Percentiles rank a stretch among this genome's conserved stretches.
These are phyloP conservation scores for Adelges cooleyi DNA, from an alignment of 1,140 invertebrate species.

Conservation along the genomic window DNA sequence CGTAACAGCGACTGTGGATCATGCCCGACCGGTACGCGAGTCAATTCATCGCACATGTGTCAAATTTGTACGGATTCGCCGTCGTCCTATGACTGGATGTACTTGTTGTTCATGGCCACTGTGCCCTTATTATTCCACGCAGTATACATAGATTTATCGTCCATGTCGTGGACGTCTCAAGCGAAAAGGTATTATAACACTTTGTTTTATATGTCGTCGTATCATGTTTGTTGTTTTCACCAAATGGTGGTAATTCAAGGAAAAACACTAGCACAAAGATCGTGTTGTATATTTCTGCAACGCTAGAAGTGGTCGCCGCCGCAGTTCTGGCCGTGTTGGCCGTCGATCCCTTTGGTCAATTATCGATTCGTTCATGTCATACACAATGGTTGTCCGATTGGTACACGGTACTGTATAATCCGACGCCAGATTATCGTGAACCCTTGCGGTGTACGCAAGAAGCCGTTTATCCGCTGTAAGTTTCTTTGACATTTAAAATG, in stretches of 20 bases:
- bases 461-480: slow-evolving; percentile 91
- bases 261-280: slow-evolving; percentile 11
- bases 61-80: slow-evolving; percentile 61
- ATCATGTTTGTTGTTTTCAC: too few relatives aligned
- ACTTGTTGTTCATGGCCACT: slow-evolving; percentile 84
- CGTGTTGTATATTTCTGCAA: slow-evolving; percentile 8
- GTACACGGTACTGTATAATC: slow-evolving; percentile 93
- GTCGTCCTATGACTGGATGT: slow-evolving; percentile 84
- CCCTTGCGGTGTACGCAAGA: slow-evolving; percentile 90
- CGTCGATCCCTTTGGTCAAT: slow-evolving; percentile 20
- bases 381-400: slow-evolving; percentile 47
- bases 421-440: slow-evolving; percentile 77
- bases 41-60: slow-evolving; percentile 55
- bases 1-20: slow-evolving; percentile 68
- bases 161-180: background rate
- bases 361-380: slow-evolving; percentile 8
- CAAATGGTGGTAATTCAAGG: background rate
- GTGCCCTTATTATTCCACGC: slow-evolving; percentile 76
- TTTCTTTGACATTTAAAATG: slow-evolving; percentile 33
- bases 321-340: background rate
- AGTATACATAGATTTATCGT: slow-evolving; percentile 47
- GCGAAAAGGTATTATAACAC: background rate
- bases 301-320: slow-evolving; percentile 15
- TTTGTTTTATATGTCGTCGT: background rate
- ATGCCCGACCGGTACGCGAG: slow-evolving; percentile 67